Conservation (phyloP, 2,797 vertebrate species). For the Sebastolobus alascanus region DNA sequence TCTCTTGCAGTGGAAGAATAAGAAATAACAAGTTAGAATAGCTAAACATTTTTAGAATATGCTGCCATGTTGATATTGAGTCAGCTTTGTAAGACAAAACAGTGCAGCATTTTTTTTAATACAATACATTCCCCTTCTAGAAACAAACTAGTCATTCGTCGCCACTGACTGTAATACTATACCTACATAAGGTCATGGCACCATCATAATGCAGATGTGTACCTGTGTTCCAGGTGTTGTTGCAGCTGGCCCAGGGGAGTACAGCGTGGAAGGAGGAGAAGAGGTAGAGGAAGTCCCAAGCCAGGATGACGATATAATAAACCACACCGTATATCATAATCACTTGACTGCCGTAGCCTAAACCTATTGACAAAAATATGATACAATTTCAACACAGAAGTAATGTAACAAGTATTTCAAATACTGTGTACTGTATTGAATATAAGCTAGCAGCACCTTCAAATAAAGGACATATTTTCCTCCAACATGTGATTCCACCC, state of each 20-base stretch:
- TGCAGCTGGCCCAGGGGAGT: neutral
- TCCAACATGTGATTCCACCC: slow-evolving; percentile 80
- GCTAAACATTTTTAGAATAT: too few relatives aligned
- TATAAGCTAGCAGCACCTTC: slow-evolving; percentile 50
- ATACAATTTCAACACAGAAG: neutral
- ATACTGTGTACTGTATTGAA: neutral
- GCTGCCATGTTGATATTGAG: too few relatives aligned
- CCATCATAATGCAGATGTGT: neutral
- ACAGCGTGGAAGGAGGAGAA: neutral
- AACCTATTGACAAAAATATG: slow-evolving; percentile 46
- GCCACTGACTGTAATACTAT: neutral
- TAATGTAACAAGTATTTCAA: neutral
- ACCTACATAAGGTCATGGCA: neutral
- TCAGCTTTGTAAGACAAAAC: too few relatives aligned
- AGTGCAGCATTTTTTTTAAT: too few relatives aligned
- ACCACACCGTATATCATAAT: slow-evolving; percentile 68
- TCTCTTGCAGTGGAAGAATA: neutral
- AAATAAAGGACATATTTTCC: slow-evolving; percentile 77
- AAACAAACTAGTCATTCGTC: too few relatives aligned
- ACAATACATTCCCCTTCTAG: too few relatives aligned
- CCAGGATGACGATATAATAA: slow-evolving; percentile 78
- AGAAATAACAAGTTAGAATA: neutral
- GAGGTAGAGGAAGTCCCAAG: neutral
- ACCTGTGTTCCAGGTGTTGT: slow-evolving; percentile 3
- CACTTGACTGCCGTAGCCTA: slow-evolving; percentile 75